Conservation (phyloP, 2,888 invertebrate species). For the Leucophenga maculata region DNA sequence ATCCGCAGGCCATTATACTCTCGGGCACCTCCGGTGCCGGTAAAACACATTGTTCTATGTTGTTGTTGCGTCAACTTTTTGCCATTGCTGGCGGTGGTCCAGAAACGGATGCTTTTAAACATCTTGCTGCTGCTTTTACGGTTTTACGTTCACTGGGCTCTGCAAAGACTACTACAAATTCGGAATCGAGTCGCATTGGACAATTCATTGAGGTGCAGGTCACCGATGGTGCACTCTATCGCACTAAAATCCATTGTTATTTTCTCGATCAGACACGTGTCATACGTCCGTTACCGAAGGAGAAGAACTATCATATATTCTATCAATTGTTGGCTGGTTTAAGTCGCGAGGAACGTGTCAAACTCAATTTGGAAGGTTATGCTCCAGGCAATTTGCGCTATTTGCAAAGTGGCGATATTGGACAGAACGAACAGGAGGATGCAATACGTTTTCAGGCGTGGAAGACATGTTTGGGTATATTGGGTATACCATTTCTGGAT, state of each 20-base stretch:
- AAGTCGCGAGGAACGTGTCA: conserved; percentile 86
- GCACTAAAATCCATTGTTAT: conserved; percentile 96
- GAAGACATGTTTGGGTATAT: conserved; percentile 90
- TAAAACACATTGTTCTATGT: conserved; percentile 94
- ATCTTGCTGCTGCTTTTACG: conserved; percentile 94
- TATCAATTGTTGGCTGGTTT: conserved; percentile 95
- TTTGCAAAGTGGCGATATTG: conserved; percentile 82
- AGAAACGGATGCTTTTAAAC: conserved; percentile 96
- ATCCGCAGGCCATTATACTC: conserved; percentile 94
- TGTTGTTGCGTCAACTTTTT: conserved; percentile 90
- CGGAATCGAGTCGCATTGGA: conserved; percentile 94
- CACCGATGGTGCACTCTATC: conserved; percentile 93
- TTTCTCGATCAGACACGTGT: conserved; percentile 95
- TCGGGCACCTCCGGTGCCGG: conserved; percentile 94
- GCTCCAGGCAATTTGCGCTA: conserved; percentile 87
- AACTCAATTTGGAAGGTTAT: conserved; percentile 90
- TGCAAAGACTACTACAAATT: conserved; percentile 91
- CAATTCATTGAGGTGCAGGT: conserved; percentile 97
- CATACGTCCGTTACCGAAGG: conserved; percentile 86
- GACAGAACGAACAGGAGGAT: conserved; percentile 83
- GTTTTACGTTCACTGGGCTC: conserved; percentile 92
- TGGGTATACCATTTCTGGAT: conserved; percentile 95
- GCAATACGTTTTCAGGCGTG: conserved; percentile 88
- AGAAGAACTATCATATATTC: conserved; percentile 97
- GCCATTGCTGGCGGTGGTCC: conserved; percentile 95